Base-by-base conservation (phyloP, 1,140 invertebrate genomes). In the Notospermus geniculatus region DNA sequence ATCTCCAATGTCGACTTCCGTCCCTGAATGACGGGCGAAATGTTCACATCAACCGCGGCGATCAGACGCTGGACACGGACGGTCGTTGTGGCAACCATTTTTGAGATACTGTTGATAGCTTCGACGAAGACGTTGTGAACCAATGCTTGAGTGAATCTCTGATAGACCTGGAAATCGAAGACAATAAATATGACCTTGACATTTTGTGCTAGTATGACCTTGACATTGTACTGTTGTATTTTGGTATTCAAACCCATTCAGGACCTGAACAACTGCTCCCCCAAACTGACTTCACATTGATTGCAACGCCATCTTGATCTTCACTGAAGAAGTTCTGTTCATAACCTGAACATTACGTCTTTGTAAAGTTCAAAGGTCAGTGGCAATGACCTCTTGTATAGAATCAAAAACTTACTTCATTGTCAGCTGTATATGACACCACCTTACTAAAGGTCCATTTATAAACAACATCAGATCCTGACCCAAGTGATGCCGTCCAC, bases 11-110 rank as follows among this genome's bases (percentile, higher is more conserved):
- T 36, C 11, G 63, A 65, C 27, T 45, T 28, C 0, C 30, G 25
- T 11, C 57, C 59, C 28, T 53, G 55, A 9, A 66, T 43, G 15
- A 29, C 45, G 9, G 54, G 32, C 1, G 56, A 41, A 15, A 66
- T 41, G 2, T 15, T 4, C 5, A 68, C 17, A 22, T 27, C 54
- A 11, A 67, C 52, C 27, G 56, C 32, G 15, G 53, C 23, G 2
- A 71, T 54, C 1, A 64, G 65, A 52, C 64, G 39, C 41, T 56
- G 60, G 30, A 59, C 64, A 0, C 25, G 55, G 11, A 71, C 67
- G 60, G 68, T 71, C 54, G 29, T 57, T 5, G 56, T 63, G n/a
- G 54, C 30, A 11, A 64, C 67, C 55, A 57, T 54, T 13, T 45
- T 13, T n/a, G 46, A 23, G 29, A 68, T 66, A 25, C 57, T 27